phyloP scores from a whole-genome alignment of 2,113 vertebrate genomes.

The Desmodus rotundus region DNA sequence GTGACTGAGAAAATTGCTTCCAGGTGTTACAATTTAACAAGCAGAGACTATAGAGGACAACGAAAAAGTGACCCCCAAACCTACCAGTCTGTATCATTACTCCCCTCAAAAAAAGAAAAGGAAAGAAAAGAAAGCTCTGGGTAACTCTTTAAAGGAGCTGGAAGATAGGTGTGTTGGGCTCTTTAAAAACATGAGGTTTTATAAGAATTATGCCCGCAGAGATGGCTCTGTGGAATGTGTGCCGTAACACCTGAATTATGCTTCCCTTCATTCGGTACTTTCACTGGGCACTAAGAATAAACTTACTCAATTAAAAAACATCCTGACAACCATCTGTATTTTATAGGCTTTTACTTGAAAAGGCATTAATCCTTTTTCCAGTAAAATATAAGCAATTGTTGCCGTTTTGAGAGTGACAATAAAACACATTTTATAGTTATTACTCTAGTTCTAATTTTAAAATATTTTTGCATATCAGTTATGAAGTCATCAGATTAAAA shows the following conservation, averaged over 20 bases:
- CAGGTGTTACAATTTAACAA: not conserved
- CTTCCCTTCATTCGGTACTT: not conserved
- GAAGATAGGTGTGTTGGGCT: not conserved
- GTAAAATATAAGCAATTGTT: not conserved
- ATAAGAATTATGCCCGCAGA: not conserved
- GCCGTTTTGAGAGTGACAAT: not conserved
- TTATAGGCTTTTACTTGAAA: not conserved
- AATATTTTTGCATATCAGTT: not conserved
- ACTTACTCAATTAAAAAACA: not conserved
- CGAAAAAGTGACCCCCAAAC: not conserved
- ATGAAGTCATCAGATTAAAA: not conserved
- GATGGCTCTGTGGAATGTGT: not conserved
- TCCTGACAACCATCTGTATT: not conserved
- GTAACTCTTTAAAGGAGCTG: not conserved
- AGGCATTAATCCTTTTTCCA: not conserved
- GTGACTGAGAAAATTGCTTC: constrained; percentile 16
- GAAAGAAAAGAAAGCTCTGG: not conserved
- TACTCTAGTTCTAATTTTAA: not conserved
- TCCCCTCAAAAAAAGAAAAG: not conserved
- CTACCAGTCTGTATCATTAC: not conserved
- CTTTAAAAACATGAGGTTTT: not conserved
- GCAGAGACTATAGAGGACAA: not conserved
- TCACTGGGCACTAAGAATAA: not conserved
- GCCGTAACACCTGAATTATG: not conserved
- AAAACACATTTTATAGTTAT: not conserved